Base-by-base conservation (phyloP, 2,888 invertebrate genomes). In the Sinotaia quadrata region DNA sequence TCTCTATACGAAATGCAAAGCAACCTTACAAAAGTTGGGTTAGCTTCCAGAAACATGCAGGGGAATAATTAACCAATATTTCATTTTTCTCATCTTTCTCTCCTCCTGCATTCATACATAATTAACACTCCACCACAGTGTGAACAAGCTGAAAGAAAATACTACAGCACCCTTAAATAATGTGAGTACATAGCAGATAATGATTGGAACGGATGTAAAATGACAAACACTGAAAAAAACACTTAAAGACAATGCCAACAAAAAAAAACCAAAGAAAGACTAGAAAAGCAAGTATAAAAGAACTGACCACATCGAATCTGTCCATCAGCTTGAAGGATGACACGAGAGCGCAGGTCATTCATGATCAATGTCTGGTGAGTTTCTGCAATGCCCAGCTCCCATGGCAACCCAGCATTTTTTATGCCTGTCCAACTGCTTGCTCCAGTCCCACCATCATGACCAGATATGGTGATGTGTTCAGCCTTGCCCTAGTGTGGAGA, bases 341-440 rank as follows among this genome's bases (percentile, higher is more conserved):
- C 94, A 76, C 98, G 93, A 44, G 95, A 95, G 73, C 96, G 91
- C 61, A 98, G 91, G 88, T 97, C 95, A 90, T 98, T 98, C 82
- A 97, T 90, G 65, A 96, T 95, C 59, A 98, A 80, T 2, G 96
- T 96, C 90, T 99, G 99, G 89, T 99, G 99, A 3, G 98, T 98
- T 90, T 99, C 99, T 4, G 98, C 95, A 54, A 99, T 92, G 66
- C 99, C 99, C 84, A 99, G 91, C 90, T 99, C 99, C 98, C 98
- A 99, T 0, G 99, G 98, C 73, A 98, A 90, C 57, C 99, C 99
- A 51, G 99, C 98, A 76, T 94, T 89, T 90, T 99, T 99, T 86
- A 99, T 98, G 78, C 98, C 98, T 0, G 98, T 99, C 98, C 98
- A 98, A 69, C 96, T 96, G 85, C 96, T 96, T 56, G 98, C 99